phyloP scores from a whole-genome alignment of 2,888 invertebrate species.

The Macrosiphum euphorbiae region DNA sequence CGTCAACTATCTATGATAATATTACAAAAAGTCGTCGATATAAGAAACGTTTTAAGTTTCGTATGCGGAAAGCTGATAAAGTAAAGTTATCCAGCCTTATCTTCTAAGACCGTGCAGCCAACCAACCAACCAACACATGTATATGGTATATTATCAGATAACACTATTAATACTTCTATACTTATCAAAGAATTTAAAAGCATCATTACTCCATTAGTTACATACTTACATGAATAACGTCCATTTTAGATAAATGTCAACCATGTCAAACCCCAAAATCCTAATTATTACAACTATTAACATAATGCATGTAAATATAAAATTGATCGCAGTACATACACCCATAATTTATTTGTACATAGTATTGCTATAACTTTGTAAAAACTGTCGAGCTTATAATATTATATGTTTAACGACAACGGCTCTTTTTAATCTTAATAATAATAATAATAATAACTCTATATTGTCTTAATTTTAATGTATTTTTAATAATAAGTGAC shows the following conservation, averaged over 20 bases:
- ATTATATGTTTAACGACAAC: not conserved
- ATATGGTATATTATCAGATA: not conserved
- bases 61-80: not conserved
- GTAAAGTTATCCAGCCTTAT: not conserved
- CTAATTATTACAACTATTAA: not conserved
- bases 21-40: not conserved
- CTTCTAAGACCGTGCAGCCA: not conserved
- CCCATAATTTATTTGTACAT: too few relatives aligned
- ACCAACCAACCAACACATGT: not conserved
- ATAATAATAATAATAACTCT: not conserved
- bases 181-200: not conserved
- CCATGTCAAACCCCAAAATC: not conserved
- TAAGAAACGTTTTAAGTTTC: not conserved
- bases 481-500: not conserved
- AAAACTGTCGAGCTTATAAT: not conserved
- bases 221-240: not conserved
- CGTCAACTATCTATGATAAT: not conserved
- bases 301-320: not conserved
- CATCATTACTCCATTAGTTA: not conserved
- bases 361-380: not conserved
- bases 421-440: not conserved
- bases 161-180: not conserved
- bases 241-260: not conserved
- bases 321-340: not conserved
- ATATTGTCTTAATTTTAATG: too few relatives aligned